Conservation (phyloP, 2,888 invertebrate species). For the Lamellibrachia satsuma region DNA sequence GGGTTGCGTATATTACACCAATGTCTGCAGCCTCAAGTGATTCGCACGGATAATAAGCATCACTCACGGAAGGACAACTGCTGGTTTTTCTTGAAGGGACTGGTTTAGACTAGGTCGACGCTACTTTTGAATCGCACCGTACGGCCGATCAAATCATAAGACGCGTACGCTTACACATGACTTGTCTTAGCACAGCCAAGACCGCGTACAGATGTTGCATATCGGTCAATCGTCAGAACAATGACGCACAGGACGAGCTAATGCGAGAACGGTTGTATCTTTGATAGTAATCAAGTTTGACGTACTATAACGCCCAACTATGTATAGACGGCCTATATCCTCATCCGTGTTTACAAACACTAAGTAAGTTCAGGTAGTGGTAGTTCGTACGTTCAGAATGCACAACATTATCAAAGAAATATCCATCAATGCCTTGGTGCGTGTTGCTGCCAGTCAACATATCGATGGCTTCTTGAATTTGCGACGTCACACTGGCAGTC, state of each 20-base stretch:
- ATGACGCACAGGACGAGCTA: not conserved
- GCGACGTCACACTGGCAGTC: too few relatives aligned
- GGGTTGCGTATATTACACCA: too few relatives aligned
- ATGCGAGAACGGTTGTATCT: not conserved
- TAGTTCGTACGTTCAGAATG: too few relatives aligned
- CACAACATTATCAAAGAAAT: too few relatives aligned
- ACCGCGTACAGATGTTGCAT: not conserved
- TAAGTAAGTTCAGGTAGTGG: too few relatives aligned
- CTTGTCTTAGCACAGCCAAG: not conserved
- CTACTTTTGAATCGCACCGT: not conserved
- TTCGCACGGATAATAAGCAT: too few relatives aligned
- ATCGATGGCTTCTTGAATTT: too few relatives aligned
- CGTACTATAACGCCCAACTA: not conserved
- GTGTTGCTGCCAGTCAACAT: too few relatives aligned
- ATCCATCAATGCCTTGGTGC: too few relatives aligned
- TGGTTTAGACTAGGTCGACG: not conserved
- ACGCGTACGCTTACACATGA: not conserved
- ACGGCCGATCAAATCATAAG: not conserved
- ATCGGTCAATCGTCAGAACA: not conserved
- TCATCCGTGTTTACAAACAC: not conserved
- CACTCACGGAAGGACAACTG: not conserved
- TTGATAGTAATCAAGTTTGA: not conserved
- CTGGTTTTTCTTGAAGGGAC: not conserved
- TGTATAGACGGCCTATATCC: not conserved
- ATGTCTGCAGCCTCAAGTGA: too few relatives aligned